Evolutionary conservation across 2,113 vertebrate genomes (phyloP), one percentile per base, ranked within the genome.

Genomic region (Passer domesticus): DNA sequence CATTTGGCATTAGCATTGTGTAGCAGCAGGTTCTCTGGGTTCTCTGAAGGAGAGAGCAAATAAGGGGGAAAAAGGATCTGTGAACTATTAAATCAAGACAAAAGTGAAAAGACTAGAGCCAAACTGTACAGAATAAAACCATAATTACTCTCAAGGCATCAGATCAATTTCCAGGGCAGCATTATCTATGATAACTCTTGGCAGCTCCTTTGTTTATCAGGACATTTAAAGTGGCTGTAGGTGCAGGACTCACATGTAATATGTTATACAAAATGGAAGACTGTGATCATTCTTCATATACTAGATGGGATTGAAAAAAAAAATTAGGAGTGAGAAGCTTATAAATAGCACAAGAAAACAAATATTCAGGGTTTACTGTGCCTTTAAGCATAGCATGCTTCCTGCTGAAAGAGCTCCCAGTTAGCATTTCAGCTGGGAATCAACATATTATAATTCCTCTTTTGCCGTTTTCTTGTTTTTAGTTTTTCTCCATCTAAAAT

Each of bases 1-100:
- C 12, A n/a, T 35, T 74, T 85, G 0, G 0, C 3, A 7, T 63
- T 47, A 68, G 6, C 1, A 0, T 22, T 43, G 10, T 7, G 10
- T 31, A 49, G 14, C 27, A 44, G 6, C 31, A 76, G 39, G 6
- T 56, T 60, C 18, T 19, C 21, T 39, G 30, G 7, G 9, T 24
- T 66, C 31, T 86, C 68, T 88, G 50, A 92, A 85, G 18, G 33
- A 76, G 10, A 72, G 7, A 60, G 27, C 13, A 72, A 63, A 68
- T 56, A 63, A 59, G n/a, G 13, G 20, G 50, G 23, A 2, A 70
- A 49, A 59, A 84, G 27, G 14, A 46, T 9, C 46, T 64, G 11
- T 44, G 10, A 82, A 15, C 18, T 53, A 25, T 49, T 72, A 83
- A 76, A 83, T 44, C 7, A 21, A 56, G 15, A 19, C 11, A 56